These are phyloP conservation scores for Apus apus DNA, from an alignment of 2,113 vertebrate species.

Conservation along the genomic window DNA sequence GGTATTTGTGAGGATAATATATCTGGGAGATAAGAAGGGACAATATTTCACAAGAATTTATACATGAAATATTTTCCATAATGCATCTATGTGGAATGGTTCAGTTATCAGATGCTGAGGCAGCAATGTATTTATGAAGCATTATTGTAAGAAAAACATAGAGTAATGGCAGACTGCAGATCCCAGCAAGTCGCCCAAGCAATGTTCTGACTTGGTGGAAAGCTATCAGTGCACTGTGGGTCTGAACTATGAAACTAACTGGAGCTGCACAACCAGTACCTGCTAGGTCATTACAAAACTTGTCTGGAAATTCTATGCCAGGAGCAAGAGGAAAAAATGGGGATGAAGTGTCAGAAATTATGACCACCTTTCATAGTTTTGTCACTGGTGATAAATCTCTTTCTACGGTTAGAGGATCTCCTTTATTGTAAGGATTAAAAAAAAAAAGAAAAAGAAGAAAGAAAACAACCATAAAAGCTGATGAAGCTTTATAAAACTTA, in stretches of 20 bases:
- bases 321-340: conserved; percentile 6
- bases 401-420: conserved; percentile 35
- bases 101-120: conserved; percentile 42
- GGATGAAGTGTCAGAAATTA: conserved; percentile 54
- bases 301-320: conserved; percentile 55
- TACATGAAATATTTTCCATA: conserved; percentile 39
- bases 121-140: conserved; percentile 30
- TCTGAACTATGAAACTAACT: conserved; percentile 9
- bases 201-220: background rate
- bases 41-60: conserved; percentile 52
- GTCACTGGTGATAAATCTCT: conserved; percentile 58
- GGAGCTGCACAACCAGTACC: background rate
- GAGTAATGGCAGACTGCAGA: background rate
- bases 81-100: background rate
- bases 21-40: conserved; percentile 36
- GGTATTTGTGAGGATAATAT: conserved; percentile 41
- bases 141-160: conserved; percentile 28
- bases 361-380: conserved; percentile 41
- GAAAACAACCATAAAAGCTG: background rate
- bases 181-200: background rate
- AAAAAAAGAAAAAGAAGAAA: background rate
- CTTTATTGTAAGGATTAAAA: conserved; percentile 34
- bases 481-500: conserved; percentile 15
- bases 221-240: background rate
- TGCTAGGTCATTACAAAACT: conserved; percentile 51